These are phyloP conservation scores for Amblyjoppa proteus DNA, from an alignment of 2,888 invertebrate species.

Conservation along the genomic window DNA sequence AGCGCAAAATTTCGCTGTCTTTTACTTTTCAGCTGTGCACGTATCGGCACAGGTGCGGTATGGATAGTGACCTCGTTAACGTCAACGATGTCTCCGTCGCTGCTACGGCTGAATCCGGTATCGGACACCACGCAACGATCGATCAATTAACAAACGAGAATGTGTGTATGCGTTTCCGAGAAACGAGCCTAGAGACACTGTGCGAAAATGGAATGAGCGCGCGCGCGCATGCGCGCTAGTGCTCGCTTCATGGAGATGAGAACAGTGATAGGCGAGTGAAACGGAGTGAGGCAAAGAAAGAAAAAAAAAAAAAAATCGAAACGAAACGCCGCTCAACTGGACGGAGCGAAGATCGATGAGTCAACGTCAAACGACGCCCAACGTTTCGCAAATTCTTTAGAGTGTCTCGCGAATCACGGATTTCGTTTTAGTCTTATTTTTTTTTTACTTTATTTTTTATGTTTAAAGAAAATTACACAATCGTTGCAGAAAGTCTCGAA, in stretches of 20 bases:
- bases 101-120: slow-evolving; percentile 61
- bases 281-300: slow-evolving; percentile 20
- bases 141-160: slow-evolving; percentile 63
- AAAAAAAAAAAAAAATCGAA: slow-evolving; percentile 16
- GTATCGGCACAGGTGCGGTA: slow-evolving; percentile 23
- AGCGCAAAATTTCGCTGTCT: slow-evolving; percentile 28
- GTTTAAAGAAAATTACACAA: not conserved
- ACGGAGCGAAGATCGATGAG: slow-evolving; percentile 8
- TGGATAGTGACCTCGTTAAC: slow-evolving; percentile 64
- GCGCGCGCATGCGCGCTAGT: slow-evolving; percentile 30
- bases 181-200: slow-evolving; percentile 28
- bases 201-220: slow-evolving; percentile 42
- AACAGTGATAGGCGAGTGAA: slow-evolving; percentile 21
- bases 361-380: slow-evolving; percentile 1
- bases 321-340: slow-evolving; percentile 6
- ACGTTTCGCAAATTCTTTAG: slow-evolving; percentile 18
- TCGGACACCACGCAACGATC: slow-evolving; percentile 55
- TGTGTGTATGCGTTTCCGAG: slow-evolving; percentile 46
- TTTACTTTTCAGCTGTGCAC: not conserved
- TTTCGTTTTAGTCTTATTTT: slow-evolving; percentile 19
- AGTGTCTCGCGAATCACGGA: not conserved
- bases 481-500: slow-evolving; percentile 25
- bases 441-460: not conserved
- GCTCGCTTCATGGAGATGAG: slow-evolving; percentile 59
- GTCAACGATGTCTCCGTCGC: slow-evolving; percentile 57